Conservation (phyloP, 1,140 invertebrate genomes). For the Palaemon carinicauda region DNA sequence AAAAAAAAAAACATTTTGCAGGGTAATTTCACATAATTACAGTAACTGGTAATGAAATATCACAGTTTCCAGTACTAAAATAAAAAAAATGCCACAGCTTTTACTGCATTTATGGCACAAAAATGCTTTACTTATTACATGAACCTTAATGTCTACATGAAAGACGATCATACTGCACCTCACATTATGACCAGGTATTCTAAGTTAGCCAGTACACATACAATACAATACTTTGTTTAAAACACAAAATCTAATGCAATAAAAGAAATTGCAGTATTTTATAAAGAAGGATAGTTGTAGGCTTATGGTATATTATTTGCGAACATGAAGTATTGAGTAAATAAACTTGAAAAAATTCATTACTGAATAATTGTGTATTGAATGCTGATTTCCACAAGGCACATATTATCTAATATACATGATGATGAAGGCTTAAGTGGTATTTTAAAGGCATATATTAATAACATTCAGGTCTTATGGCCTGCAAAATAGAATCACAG, state of each 20-base stretch:
- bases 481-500: no score
- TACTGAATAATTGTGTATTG: no score
- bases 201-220: background rate
- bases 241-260: background rate
- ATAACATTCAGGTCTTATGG: no score
- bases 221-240: background rate
- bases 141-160: conserved; percentile 37
- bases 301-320: no score
- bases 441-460: no score
- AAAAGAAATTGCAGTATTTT: background rate
- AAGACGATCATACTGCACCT: conserved; percentile 43
- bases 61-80: conserved; percentile 33
- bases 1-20: background rate
- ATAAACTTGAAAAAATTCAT: no score
- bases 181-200: background rate
- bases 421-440: no score
- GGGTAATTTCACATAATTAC: background rate
- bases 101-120: conserved; percentile 37
- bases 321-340: no score
- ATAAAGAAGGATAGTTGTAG: no score
- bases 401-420: no score
- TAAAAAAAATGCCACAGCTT: conserved; percentile 18
- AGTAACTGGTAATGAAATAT: conserved; percentile 25
- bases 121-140: background rate
- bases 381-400: no score